phyloP scores from a whole-genome alignment of 2,888 invertebrate genomes.

The Caenorhabditis auriculariae region DNA sequence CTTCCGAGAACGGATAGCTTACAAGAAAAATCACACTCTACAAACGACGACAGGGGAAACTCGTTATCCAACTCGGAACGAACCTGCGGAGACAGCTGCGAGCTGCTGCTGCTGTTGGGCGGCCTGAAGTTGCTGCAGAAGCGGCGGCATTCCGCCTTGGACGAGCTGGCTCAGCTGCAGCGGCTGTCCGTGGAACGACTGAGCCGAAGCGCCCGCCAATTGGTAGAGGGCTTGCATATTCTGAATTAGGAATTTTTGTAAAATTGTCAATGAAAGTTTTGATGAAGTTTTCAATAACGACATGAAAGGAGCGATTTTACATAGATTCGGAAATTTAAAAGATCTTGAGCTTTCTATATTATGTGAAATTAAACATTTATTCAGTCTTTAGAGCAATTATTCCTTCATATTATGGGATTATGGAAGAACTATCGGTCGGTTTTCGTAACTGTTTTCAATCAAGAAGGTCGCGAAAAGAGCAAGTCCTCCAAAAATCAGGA shows the following conservation, averaged over 20 bases:
- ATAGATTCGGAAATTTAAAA: neutral
- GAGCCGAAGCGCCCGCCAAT: constrained; percentile 21
- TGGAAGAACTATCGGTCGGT: too few relatives aligned
- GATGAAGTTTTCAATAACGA: neutral
- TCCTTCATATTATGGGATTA: too few relatives aligned
- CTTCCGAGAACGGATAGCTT: too few relatives aligned
- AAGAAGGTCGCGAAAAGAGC: too few relatives aligned
- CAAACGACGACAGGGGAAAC: too few relatives aligned
- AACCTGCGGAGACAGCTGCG: constrained; percentile 35
- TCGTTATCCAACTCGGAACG: too few relatives aligned
- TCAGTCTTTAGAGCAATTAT: too few relatives aligned
- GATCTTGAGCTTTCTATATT: neutral
- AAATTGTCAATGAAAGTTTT: neutral
- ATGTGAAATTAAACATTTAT: too few relatives aligned
- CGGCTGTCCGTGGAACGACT: constrained; percentile 8
- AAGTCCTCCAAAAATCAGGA: too few relatives aligned
- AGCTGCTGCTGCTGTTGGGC: constrained; percentile 39
- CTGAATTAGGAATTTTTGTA: constrained; percentile 24
- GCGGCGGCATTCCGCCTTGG: constrained; percentile 14
- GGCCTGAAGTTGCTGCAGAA: constrained; percentile 33
- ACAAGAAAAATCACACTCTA: too few relatives aligned
- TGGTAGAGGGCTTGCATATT: constrained; percentile 48
- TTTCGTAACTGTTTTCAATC: too few relatives aligned
- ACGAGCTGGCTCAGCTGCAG: constrained; percentile 19
- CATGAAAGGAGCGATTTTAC: neutral